Conservation (phyloP, 2,888 invertebrate species). For the Phlogophora meticulosa region DNA sequence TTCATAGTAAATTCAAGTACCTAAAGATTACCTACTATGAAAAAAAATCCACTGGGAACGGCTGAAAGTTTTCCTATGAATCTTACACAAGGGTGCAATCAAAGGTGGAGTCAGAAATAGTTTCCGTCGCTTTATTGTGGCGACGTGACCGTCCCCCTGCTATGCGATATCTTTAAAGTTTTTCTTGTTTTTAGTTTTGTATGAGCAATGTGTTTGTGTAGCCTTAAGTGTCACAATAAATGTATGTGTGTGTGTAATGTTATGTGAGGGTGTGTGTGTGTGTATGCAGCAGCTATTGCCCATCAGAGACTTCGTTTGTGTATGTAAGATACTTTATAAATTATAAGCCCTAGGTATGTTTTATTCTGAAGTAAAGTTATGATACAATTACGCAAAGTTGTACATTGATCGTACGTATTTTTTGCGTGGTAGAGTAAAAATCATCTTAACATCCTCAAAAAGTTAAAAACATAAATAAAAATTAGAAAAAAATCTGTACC, state of each 20-base stretch:
- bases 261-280: no score
- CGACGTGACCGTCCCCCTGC: slow-evolving; percentile 49
- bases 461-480: no score
- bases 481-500: no score
- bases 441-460: no score
- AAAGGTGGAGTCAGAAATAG: slow-evolving; percentile 53
- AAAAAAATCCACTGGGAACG: slow-evolving; percentile 49
- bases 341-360: no score
- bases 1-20: slow-evolving; percentile 57
- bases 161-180: slow-evolving; percentile 7
- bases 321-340: no score
- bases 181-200: slow-evolving; percentile 13
- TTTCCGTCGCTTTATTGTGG: slow-evolving; percentile 55
- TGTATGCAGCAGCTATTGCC: no score
- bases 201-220: not conserved
- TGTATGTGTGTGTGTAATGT: not conserved
- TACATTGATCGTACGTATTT: no score
- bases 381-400: no score
- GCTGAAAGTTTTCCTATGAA: slow-evolving; percentile 61
- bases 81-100: slow-evolving; percentile 67
- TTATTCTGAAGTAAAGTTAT: no score
- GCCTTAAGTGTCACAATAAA: not conserved
- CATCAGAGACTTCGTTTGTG: no score
- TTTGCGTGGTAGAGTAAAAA: no score
- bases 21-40: slow-evolving; percentile 55